phyloP scores from a whole-genome alignment of 64 coral and sea anemone genomes.

The Dendronephthya gigantea region DNA sequence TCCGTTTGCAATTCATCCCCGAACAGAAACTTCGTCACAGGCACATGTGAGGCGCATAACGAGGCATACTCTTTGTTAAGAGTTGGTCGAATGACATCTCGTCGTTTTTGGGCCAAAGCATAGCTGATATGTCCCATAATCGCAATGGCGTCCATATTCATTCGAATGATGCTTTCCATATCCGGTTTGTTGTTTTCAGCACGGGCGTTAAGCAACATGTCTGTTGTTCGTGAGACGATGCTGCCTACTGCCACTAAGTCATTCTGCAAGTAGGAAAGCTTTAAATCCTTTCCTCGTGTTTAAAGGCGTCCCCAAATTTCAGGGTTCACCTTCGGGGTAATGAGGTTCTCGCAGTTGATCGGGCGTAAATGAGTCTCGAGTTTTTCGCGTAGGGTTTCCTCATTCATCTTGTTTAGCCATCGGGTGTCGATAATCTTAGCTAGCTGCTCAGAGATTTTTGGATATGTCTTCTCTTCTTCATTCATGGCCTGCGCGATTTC shows the following conservation, averaged over 20 bases:
- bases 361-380: not conserved
- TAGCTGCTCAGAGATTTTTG: not conserved
- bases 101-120: not conserved
- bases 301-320: not conserved
- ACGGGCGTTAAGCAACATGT: not conserved
- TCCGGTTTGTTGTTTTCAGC: not conserved
- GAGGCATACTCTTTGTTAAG: not conserved
- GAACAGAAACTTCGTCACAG: not conserved
- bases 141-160: not conserved
- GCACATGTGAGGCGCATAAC: not conserved
- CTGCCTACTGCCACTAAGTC: not conserved
- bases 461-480: not conserved
- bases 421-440: not conserved
- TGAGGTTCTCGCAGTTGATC: not conserved
- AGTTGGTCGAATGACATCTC: not conserved
- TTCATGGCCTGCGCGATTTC: not conserved
- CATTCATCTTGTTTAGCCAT: not conserved
- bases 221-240: not conserved
- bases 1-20: not conserved
- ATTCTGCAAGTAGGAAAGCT: not conserved
- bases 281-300: not conserved
- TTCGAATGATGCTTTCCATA: not conserved
- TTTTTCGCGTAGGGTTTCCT: not conserved
- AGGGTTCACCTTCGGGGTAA: not conserved
- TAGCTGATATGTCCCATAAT: not conserved